Evolutionary conservation across 2,113 vertebrate species (phyloP).

Genomic region (Egretta garzetta): DNA sequence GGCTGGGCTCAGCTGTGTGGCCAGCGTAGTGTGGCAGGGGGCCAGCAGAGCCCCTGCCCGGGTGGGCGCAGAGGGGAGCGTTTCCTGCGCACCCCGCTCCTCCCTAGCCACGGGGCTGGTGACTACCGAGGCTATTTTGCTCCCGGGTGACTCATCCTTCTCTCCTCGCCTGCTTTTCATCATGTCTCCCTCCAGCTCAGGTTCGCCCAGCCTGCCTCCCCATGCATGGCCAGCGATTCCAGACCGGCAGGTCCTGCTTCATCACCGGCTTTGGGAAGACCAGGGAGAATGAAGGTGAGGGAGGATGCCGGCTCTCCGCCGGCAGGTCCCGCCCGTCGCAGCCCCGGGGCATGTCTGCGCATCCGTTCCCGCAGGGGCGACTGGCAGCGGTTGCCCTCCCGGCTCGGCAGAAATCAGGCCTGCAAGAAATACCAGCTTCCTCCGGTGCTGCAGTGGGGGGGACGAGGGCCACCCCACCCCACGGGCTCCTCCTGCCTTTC

Average conservation of each 20-base stretch:
- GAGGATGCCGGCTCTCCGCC: rapidly evolving
- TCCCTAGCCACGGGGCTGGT: neutral
- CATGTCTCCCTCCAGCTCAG: constrained; percentile 68
- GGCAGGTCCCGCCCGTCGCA: neutral
- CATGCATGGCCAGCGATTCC: constrained; percentile 75
- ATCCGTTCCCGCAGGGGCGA: rapidly evolving
- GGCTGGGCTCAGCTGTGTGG: neutral
- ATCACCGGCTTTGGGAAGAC: constrained; percentile 89
- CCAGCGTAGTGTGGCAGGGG: rapidly evolving
- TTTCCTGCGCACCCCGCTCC: rapidly evolving
- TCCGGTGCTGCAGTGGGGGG: neutral
- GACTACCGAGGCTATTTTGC: neutral
- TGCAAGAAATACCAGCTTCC: neutral
- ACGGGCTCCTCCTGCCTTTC: neutral
- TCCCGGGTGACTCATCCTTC: neutral
- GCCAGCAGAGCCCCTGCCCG: neutral
- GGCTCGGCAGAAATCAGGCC: neutral
- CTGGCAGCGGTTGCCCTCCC: neutral
- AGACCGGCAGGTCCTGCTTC: constrained; percentile 78
- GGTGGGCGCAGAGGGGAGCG: neutral
- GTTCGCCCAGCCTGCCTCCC: constrained; percentile 89
- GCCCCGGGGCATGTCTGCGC: no score
- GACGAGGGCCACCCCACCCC: neutral
- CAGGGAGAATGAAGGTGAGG: constrained; percentile 75
- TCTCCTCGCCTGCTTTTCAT: neutral